Evolutionary conservation across 2,113 vertebrate species (phyloP), one percentile per base, ranked within the genome.

Genomic region (Poecile atricapillus): DNA sequence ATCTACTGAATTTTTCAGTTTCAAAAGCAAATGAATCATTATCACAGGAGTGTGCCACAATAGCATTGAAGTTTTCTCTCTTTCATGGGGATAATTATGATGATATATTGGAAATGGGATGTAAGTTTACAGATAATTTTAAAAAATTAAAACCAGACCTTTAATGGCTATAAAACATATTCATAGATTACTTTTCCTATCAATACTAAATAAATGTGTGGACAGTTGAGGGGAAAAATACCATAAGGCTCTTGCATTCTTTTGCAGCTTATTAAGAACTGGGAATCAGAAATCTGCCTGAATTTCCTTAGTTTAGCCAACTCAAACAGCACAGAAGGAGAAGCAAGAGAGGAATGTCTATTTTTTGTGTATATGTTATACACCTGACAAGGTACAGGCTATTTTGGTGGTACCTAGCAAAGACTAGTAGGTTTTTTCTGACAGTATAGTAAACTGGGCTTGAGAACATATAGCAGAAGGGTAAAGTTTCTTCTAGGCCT

Each of bases 211-310:
- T 56, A 65, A 73, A 63, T 2, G 1, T 17, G 6, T 78, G 39
- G 14, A 22, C 37, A 30, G 35, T 24, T 43, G 3, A n/a, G 23
- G 13, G 20, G 4, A 4, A 69, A 67, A 83, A 52, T 44, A 30
- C 21, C 0, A 0, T 37, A 33, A 23, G 17, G 5, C 20, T 9
- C 13, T 12, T 8, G 25, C 3, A 1, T 78, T 53, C 25, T 67
- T 13, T 67, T 44, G 35, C 31, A 37, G 13, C 14, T 65, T 88
- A 24, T 46, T 76, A 68, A 77, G 46, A 69, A 49, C 63, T 47
- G 2, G 12, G 20, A 77, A 18, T 39, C 44, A 80, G 31, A 77
- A 81, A 43, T 46, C 37, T 58, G 4, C 3, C 18, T 28, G 56
- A 75, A 4, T 9, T 83, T 71, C 8, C 35, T 58, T 70, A 35